Conservation (phyloP, 2,113 vertebrate genomes). For the Melanerpes aurifrons region DNA sequence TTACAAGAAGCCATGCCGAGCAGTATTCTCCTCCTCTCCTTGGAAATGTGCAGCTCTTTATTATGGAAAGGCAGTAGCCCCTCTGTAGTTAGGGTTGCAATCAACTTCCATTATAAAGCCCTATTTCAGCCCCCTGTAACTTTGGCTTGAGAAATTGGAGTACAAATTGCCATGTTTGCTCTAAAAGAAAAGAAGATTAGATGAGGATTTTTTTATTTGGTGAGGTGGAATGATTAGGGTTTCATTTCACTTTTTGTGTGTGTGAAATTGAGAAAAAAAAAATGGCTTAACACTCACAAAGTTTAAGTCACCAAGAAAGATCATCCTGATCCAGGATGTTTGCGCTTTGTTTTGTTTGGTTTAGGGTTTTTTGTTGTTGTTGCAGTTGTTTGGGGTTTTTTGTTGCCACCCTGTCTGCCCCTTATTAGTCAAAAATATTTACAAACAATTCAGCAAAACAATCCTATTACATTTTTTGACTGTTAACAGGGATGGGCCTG, state of each 20-base stretch:
- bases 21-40: conserved; percentile 50
- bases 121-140: conserved; percentile 51
- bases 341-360: no score
- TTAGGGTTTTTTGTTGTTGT: no score
- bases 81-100: conserved; percentile 55
- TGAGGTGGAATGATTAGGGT: not conserved
- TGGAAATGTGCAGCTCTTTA: conserved; percentile 35
- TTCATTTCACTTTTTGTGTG: not conserved
- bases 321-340: not conserved
- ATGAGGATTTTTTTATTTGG: conserved; percentile 31
- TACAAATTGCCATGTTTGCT: conserved; percentile 62
- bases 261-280: not conserved
- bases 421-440: not conserved
- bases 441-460: not conserved
- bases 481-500: not conserved
- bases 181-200: conserved; percentile 28
- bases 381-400: not conserved
- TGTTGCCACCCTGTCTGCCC: not conserved
- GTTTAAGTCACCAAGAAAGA: not conserved
- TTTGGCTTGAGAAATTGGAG: conserved; percentile 53
- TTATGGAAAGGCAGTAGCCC: conserved; percentile 51
- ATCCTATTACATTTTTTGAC: not conserved
- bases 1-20: conserved; percentile 41
- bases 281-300: not conserved
- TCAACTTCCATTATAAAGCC: conserved; percentile 63